These are phyloP conservation scores for Glyphotaelius pellucidus DNA, from an alignment of 2,888 invertebrate species.

Conservation along the genomic window DNA sequence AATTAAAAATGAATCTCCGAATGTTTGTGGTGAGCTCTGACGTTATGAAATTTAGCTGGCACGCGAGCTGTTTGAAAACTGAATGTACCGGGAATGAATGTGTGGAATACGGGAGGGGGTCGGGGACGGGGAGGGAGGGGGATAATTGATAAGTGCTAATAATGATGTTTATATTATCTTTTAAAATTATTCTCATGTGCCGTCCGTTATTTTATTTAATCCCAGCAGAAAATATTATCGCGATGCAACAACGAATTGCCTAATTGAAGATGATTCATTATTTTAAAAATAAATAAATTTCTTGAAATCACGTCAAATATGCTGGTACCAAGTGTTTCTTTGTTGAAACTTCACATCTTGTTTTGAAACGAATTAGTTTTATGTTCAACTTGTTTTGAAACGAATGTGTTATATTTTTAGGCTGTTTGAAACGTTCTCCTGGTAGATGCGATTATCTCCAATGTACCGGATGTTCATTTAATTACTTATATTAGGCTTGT, in stretches of 20 bases:
- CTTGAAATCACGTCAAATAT: background rate
- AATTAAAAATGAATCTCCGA: too few species aligned
- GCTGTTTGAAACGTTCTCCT: background rate
- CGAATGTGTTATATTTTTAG: background rate
- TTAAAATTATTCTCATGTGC: background rate
- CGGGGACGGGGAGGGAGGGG: too few species aligned
- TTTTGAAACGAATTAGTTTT: background rate
- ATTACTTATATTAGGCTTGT: background rate
- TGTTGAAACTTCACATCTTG: background rate
- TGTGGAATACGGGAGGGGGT: too few species aligned
- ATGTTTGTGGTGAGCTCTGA: too few species aligned
- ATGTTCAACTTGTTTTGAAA: background rate
- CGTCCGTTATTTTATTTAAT: background rate
- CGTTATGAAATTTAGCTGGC: too few species aligned
- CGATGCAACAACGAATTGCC: background rate
- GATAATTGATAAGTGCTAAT: too few species aligned
- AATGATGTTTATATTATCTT: too few species aligned
- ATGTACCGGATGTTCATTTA: background rate
- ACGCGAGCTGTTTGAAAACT: too few species aligned
- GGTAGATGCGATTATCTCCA: background rate
- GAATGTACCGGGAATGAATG: too few species aligned
- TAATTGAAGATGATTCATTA: background rate
- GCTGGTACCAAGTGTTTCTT: background rate
- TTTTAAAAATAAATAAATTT: background rate
- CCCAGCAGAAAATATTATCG: background rate